Evolutionary conservation across 30 jellyfish, hydroid and myxozoan genomes (phyloP), one percentile per base, ranked within the genome.

Genomic region (Turritopsis dohrnii): DNA sequence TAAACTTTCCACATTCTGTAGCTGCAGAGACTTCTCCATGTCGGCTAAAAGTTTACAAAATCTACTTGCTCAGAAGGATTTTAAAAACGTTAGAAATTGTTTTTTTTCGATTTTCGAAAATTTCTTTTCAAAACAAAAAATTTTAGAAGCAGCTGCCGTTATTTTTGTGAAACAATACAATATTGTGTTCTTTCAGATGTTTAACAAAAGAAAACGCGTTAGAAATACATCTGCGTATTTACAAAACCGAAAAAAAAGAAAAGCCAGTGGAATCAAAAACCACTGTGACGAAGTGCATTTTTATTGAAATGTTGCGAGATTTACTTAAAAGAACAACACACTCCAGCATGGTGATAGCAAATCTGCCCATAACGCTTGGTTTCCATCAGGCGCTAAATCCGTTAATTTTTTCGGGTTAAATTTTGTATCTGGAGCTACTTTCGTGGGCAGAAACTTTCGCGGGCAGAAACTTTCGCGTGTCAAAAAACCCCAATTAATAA

Each of bases 1-100:
- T 54, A 93, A 65, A 65, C 97, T 89, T 79, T 88, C 96, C 53
- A 93, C 96, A 81, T 89, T 93, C 52, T 93, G 98, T n/a, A 88
- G 86, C 23, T 89, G 87, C 88, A 93, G 73, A 19, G 96, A 74
- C 66, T 87, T 81, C 74, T 93, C 98, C 98, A 92, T 92, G 1
- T 29, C 25, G 19, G 16, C 60, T 13, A 41, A n/a, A 5, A 41
- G 60, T 41, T 41, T 41, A 3, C 60, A 41, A 13, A 41, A 5
- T 3, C 9, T 13, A 41, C 60, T 41, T 41, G 9, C 60, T 3
- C 60, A 41, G 60, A 13, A 41, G 13, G 13, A 41, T 41, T 3
- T 41, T 41, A 13, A 41, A 41, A 41, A 41, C 60, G 13, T 41
- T 41, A 13, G 60, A 41, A 41, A 13, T 3, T 5, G 60, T 5